Evolutionary conservation across 2,888 invertebrate genomes (phyloP).

Genomic region (Synanthedon vespiformis): DNA sequence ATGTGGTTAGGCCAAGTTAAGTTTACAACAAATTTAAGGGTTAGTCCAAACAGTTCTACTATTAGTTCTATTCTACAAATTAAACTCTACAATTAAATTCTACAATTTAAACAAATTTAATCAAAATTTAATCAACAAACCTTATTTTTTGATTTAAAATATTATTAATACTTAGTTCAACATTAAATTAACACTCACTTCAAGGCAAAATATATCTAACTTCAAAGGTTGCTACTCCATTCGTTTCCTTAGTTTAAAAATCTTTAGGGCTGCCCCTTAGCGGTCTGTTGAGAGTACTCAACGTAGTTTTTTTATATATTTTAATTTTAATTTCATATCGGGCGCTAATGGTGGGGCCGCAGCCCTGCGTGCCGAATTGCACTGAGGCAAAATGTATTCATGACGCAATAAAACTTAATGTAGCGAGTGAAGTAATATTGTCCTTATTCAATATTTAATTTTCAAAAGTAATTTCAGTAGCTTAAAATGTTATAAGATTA

Average conservation of each 20-base stretch:
- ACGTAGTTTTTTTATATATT: constrained; percentile 65
- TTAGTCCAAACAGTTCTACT: too few relatives aligned
- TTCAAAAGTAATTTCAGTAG: constrained; percentile 43
- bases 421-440: constrained; percentile 70
- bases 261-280: constrained; percentile 66
- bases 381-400: constrained; percentile 60
- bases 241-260: constrained; percentile 32
- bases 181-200: too few relatives aligned
- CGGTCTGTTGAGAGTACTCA: constrained; percentile 64
- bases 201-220: too few relatives aligned
- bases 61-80: too few relatives aligned
- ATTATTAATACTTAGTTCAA: too few relatives aligned
- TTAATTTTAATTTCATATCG: constrained; percentile 71
- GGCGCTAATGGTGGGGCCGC: constrained; percentile 60
- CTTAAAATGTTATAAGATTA: too few relatives aligned
- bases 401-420: constrained; percentile 65
- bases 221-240: constrained; percentile 22
- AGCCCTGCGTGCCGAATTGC: constrained; percentile 67
- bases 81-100: too few relatives aligned
- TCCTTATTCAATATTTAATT: constrained; percentile 67
- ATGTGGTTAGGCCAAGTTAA: too few relatives aligned
- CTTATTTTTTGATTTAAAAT: too few relatives aligned
- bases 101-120: too few relatives aligned
- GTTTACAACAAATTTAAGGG: too few relatives aligned
- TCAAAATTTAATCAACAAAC: too few relatives aligned